These are phyloP conservation scores for Psylliodes chrysocephalus DNA, from an alignment of 2,888 invertebrate genomes.

Conservation along the genomic window DNA sequence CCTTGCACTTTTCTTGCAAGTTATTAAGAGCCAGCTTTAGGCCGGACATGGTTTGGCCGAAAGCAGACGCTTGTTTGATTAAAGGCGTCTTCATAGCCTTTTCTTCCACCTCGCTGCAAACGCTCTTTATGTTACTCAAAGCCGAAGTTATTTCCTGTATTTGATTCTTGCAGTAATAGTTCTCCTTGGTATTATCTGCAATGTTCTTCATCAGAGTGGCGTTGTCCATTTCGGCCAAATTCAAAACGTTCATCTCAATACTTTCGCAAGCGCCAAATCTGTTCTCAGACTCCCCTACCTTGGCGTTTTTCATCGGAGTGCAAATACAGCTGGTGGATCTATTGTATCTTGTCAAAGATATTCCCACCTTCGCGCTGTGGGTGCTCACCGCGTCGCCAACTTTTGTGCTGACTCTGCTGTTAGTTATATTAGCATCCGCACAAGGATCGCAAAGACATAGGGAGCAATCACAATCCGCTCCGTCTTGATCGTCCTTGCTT, in stretches of 20 bases:
- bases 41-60: constrained; percentile 54
- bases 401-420: not conserved
- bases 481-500: not conserved
- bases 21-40: constrained; percentile 55
- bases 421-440: not conserved
- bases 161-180: constrained; percentile 48
- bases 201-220: constrained; percentile 43
- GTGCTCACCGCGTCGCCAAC: not conserved
- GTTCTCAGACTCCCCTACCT: not conserved
- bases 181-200: constrained; percentile 42
- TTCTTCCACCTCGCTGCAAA: constrained; percentile 50
- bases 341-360: not conserved
- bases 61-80: constrained; percentile 49
- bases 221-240: constrained; percentile 40
- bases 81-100: constrained; percentile 43
- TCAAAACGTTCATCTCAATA: not conserved
- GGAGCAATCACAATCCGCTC: constrained; percentile 10
- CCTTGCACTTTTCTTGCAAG: constrained; percentile 57
- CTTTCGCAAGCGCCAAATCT: not conserved
- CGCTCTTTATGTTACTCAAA: constrained; percentile 49
- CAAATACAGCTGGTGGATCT: constrained; percentile 24
- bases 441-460: not conserved
- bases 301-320: not conserved
- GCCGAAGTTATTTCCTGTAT: constrained; percentile 50
- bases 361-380: not conserved